Evolutionary conservation across 1,140 invertebrate species (phyloP), one percentile per base, ranked within the genome.

Genomic region (Tetranychus urticae): DNA sequence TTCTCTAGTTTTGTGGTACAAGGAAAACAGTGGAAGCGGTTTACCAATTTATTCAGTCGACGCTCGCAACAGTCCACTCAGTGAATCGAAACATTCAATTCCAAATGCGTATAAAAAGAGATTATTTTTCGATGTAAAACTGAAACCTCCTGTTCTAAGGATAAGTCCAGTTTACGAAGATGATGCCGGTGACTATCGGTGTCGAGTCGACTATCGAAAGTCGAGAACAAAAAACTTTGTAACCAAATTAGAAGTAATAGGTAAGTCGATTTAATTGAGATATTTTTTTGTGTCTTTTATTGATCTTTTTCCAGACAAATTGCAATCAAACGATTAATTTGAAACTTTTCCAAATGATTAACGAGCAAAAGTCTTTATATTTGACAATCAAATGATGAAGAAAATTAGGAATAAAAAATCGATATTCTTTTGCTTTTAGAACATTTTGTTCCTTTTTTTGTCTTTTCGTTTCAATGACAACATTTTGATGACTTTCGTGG

Each of bases 131-230:
- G 46, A 62, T 46, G 56, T 62, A 7, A 31, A 34, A 39, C 4
- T 42, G 10, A 45, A 47, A 23, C 61, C 61, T 42, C 61, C 61
- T 2, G 56, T 42, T 13, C 34, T 62, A 36, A 58, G 33, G 23
- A n/a, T 62, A 4, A 55, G 58, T 46, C 61, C 61, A 12, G 61
- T 62, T 6, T 23, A 45, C 13, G 61, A 62, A 58, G 33, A 23
- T 48, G 61, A 62, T 48, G 56, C 31, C 45, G 61, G 56, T 36
- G 33, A 62, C 12, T 62, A 46, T 37, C 56, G 56, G n/a, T 62
- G 61, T 37, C 55, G 61, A n/a, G 61, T 90, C 4, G 88, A 90
- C 71, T 89, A 89, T 72, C 81, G 81, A 68, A 86, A 87, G 69
- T 88, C 86, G 10, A 85, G 86, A 0, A 89, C 87, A 3, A 79